These are phyloP conservation scores for Limenitis camilla DNA, from an alignment of 2,888 invertebrate genomes.

Conservation along the genomic window DNA sequence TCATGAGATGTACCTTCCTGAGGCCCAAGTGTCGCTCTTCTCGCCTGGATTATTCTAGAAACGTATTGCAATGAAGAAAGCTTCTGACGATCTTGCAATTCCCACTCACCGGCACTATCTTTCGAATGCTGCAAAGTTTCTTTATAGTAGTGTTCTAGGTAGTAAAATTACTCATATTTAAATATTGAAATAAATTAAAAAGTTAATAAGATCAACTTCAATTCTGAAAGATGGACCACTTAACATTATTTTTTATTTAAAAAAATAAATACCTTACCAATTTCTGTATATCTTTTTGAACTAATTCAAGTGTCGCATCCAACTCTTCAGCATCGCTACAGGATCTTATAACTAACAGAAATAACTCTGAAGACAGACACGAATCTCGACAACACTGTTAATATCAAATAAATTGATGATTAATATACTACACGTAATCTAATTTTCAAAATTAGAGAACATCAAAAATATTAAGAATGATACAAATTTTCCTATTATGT, in stretches of 20 bases:
- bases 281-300: slow-evolving; percentile 86
- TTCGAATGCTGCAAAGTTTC: slow-evolving; percentile 75
- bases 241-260: not conserved
- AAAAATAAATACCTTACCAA: slow-evolving; percentile 51
- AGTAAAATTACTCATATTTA: not conserved
- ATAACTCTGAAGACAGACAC: slow-evolving; percentile 86
- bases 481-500: too few relatives aligned
- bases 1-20: slow-evolving; percentile 57
- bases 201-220: too few relatives aligned
- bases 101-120: slow-evolving; percentile 90
- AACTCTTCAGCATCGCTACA: slow-evolving; percentile 89
- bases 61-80: slow-evolving; percentile 88
- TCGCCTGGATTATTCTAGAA: slow-evolving; percentile 82
- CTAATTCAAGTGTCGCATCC: slow-evolving; percentile 84
- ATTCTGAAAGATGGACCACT: not conserved
- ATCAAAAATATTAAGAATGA: too few relatives aligned
- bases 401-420: slow-evolving; percentile 24
- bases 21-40: slow-evolving; percentile 61
- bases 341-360: slow-evolving; percentile 86
- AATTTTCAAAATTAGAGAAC: not conserved
- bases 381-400: slow-evolving; percentile 84
- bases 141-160: not conserved
- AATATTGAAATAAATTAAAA: too few relatives aligned
- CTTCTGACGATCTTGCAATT: slow-evolving; percentile 87
- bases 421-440: not conserved